Percentiles rank a stretch among this genome's conserved stretches.
Conservation (phyloP, 2,113 vertebrate species). For the Oncorhynchus keta region DNA sequence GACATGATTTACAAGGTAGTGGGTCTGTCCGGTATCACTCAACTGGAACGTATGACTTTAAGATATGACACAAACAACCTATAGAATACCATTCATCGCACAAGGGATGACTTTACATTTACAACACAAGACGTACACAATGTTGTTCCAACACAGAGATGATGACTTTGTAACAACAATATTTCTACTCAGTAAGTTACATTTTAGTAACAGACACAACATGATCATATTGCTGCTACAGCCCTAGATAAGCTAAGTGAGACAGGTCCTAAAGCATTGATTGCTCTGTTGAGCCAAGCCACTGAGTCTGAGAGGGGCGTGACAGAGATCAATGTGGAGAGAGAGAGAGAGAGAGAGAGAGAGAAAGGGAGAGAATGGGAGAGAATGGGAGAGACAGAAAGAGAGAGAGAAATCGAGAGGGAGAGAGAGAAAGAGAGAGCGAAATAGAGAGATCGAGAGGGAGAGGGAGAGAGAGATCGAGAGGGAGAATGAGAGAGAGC, state of each 20-base stretch:
- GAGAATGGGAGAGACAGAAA: background rate
- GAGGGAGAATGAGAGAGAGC: background rate
- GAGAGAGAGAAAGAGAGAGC: background rate
- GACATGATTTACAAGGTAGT: too few species aligned
- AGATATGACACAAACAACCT: too few species aligned
- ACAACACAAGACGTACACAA: too few species aligned
- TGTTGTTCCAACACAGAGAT: too few species aligned
- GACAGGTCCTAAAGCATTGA: background rate
- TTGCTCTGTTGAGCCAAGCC: background rate
- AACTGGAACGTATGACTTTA: too few species aligned
- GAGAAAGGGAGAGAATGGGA: background rate
- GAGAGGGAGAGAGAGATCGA: background rate
- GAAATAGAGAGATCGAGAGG: background rate
- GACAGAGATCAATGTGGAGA: conserved; percentile 20
- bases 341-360: background rate
- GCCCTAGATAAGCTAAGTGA: background rate
- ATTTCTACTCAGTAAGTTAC: too few species aligned
- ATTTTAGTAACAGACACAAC: background rate
- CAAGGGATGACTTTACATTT: too few species aligned
- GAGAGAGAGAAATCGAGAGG: too few species aligned
- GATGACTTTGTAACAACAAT: too few species aligned
- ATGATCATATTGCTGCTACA: background rate
- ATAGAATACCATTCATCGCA: too few species aligned
- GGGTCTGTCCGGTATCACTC: too few species aligned
- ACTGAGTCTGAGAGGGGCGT: background rate